phyloP scores from a whole-genome alignment of 2,113 vertebrate species.

The Callipepla squamata region DNA sequence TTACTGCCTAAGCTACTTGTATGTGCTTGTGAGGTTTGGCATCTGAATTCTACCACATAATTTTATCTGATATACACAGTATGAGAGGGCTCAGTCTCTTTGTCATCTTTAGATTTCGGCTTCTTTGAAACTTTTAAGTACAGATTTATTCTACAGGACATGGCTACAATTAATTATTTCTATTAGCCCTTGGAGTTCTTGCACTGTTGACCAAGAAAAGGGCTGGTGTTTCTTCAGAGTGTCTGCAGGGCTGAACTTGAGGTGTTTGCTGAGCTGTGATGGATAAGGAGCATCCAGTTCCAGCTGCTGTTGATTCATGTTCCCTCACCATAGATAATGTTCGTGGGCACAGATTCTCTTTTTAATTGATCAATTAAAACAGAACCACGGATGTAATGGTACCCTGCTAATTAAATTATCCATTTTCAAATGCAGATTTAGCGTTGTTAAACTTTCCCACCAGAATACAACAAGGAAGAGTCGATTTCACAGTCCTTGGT shows the following conservation, averaged over 20 bases:
- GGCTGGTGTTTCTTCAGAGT: background rate
- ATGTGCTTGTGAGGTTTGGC: background rate
- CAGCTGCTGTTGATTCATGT: background rate
- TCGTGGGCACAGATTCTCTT: background rate
- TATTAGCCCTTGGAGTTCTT: background rate
- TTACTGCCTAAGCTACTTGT: background rate
- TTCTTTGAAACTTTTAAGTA: background rate
- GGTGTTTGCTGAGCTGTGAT: background rate
- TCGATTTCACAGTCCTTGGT: conserved; percentile 42
- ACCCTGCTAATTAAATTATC: conserved; percentile 45
- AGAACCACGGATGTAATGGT: background rate
- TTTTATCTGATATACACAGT: background rate
- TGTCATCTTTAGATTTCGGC: background rate
- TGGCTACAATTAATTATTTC: background rate
- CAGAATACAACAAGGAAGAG: conserved; percentile 39
- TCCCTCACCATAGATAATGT: background rate
- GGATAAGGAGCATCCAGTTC: background rate
- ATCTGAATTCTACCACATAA: background rate
- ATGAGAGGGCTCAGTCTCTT: background rate
- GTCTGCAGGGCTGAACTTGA: background rate
- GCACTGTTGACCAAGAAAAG: background rate
- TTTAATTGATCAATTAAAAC: conserved; percentile 33
- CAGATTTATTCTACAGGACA: background rate
- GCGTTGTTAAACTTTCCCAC: conserved; percentile 56
- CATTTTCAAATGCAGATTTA: conserved; percentile 37